Evolutionary conservation across 2,113 vertebrate species (phyloP), one percentile per base, ranked within the genome.

Genomic region (Clarias batrachus): DNA sequence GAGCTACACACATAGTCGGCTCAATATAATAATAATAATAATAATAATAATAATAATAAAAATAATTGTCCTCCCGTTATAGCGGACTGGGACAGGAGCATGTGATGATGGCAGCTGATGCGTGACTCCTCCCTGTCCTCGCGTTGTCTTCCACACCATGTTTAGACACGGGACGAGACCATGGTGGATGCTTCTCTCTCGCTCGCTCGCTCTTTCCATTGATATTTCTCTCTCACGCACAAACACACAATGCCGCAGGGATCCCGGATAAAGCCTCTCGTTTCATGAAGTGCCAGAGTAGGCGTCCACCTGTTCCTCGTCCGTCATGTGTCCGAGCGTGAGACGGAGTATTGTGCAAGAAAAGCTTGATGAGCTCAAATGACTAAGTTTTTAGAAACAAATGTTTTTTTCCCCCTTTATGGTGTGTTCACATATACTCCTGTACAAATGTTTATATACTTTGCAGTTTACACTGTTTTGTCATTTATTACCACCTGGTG

Each of bases 101-200:
- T 60, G 86, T 78, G 86, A 82, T 54, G 59, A 81, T 27, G 23
- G 59, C 23, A n/a, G 60, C 7, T 68, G 30, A 60, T 30, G 33
- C 12, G 41, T 27, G 21, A 52, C 68, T 59, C 23, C 78, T 83
- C 59, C 77, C 66, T 52, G 57, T 68, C 76, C 59, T 74, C 21
- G 17, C 30, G 27, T 82, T 81, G n/a, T 88, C 81, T 88, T 90
- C 87, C 89, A 89, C 89, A 83, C 89, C 89, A 88, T 87, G 87
- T 90, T 89, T 90, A 90, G 89, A 83, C 83, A 87, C 23, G 27
- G 54, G 71, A 57, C 54, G 79, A 4, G 30, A 48, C 59, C 37
- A 66, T 10, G 68, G 14, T 37, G 57, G 71, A 88, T n/a, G 56
- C 80, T 62, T 81, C 57, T 74, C 66, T 25, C 56, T 66, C 71